Base-by-base conservation (phyloP, 2,888 invertebrate genomes). In the Geophilus truncorum region DNA sequence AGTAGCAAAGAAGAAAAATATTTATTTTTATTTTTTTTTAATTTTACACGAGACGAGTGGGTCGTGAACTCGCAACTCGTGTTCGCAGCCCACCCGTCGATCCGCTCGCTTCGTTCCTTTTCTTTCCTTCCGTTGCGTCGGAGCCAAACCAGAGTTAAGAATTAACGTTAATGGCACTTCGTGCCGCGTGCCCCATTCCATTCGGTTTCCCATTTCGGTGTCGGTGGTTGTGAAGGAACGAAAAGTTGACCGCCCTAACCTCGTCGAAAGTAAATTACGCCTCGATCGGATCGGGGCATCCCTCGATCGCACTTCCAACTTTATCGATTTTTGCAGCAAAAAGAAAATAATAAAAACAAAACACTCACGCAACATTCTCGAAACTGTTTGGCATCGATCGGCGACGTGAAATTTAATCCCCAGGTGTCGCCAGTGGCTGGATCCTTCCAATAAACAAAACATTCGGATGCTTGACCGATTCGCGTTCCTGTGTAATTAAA, bases 361-460 rank as follows among this genome's bases (percentile, higher is more conserved):
- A 70, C 79, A 94, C 96, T 95, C 92, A 96, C 96, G 90, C 96
- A 96, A 90, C 95, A 96, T 90, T 96, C 96, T 87, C 94, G 90
- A 88, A 98, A 98, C 88, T 97, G 95, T 89, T 96, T 95, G 84
- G 98, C 98, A 88, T 98, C 98, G 85, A 96, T 95, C 82, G 97
- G 94, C 81, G 97, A 97, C 80, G 97, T 97, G 87, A 98, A 98
- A 89, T 98, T 98, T 83, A 98, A 91, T 82, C 98, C 98, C 98
- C 98, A 98, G 70, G 98, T 98, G 88, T 96, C 96, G 81, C 86
- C 87, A 62, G 86, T 86, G 25, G 84, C 83, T 78, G 96, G 94
- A 89, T 98, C 98, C 88, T 96, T 96, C 98, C 98, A 98, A 88
- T 98, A 98, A 81, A 98, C 95, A 89, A 98, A 98, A 89, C 98